Conservation (phyloP, 2,888 invertebrate species). For the Eristalis pertinax region DNA sequence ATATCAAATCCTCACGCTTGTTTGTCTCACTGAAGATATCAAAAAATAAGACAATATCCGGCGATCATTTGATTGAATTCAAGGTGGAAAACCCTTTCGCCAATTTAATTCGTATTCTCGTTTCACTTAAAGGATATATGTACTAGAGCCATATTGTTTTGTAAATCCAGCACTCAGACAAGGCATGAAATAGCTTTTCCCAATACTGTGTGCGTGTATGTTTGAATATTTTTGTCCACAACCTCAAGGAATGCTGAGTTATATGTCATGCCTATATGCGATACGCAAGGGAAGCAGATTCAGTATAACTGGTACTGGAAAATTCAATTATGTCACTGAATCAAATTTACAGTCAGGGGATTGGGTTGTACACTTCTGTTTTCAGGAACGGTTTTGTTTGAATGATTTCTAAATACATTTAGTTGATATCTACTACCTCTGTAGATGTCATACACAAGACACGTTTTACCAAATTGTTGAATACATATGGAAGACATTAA, state of each 20-base stretch:
- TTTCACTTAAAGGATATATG: background rate
- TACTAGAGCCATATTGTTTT: background rate
- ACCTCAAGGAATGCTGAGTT: background rate
- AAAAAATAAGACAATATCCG: constrained; percentile 27
- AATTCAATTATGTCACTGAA: background rate
- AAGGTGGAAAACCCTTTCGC: constrained; percentile 7
- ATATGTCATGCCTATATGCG: background rate
- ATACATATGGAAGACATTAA: background rate
- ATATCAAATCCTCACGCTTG: constrained; percentile 7
- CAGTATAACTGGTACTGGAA: background rate
- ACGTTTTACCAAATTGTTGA: background rate
- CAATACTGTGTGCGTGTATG: background rate
- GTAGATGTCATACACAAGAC: background rate
- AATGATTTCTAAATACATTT: background rate
- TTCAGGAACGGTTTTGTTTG: background rate
- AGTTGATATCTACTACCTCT: background rate
- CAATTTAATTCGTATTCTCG: background rate
- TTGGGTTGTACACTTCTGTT: background rate
- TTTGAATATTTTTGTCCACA: background rate
- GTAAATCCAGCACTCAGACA: background rate
- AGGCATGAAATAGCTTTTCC: background rate
- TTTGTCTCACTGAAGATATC: background rate
- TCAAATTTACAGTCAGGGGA: background rate
- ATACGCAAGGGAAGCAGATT: background rate
- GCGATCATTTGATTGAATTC: constrained; percentile 37